Base-by-base conservation (phyloP, 2,888 invertebrate genomes). In the Drosophila cognata region DNA sequence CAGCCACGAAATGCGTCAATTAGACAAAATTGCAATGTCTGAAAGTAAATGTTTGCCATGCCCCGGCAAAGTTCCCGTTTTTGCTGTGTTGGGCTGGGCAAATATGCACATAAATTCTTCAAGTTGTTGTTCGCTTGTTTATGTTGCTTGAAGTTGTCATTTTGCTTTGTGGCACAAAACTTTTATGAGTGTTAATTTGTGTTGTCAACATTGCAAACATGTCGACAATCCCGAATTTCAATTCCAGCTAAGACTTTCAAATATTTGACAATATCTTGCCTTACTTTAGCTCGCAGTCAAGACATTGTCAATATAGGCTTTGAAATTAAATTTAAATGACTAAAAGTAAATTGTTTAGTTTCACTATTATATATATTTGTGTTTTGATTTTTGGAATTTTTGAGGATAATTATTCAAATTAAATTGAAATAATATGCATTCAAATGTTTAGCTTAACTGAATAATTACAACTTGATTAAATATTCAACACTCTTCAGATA, bases 1-100 rank as follows among this genome's bases (percentile, higher is more conserved):
- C 90, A 84, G 80, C 82, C 84, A 88, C 82, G 84, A 82, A 88
- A 89, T 80, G 89, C 88, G 88, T 90, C 91, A 90, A 91, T 90
- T 91, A 90, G 91, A 88, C 81, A 75, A 82, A 89, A 90, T 84
- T 85, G 87, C 88, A 90, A 79, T 90, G 79, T 74, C 74, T 64
- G 75, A 69, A 76, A 77, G 74, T 73, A 79, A 74, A 81, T 72
- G 65, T 76, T 72, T 72, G 46, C 46, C 25, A 29, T 18, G 10
- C 4, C 31, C 21, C 13, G 8, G 7, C 29, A 52, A 33, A 41
- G 62, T 38, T 70, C 53, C 28, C 52, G 50, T 43, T 57, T 11
- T 28, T 51, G 28, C 43, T 69, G 53, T 72, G 57, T 53, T 60
- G 55, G 28, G 35, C 71, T 52, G 33, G 25, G 67, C 59, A 80